These are phyloP conservation scores for Mesitornis unicolor DNA, from an alignment of 2,113 vertebrate genomes.

Conservation along the genomic window DNA sequence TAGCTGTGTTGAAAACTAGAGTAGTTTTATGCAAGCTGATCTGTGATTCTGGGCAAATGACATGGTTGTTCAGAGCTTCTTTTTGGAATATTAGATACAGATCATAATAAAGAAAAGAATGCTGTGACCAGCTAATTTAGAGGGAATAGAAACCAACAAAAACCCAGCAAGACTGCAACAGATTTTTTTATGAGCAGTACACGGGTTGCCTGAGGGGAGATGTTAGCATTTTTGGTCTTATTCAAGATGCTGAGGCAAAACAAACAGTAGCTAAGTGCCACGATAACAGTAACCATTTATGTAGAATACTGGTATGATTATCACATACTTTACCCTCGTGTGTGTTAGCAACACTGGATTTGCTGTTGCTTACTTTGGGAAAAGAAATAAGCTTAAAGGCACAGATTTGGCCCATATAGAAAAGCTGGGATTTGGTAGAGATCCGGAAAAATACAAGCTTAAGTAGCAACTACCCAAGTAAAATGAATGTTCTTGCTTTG, in stretches of 20 bases:
- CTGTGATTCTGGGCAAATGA: background rate
- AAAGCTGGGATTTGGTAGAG: background rate
- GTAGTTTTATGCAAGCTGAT: background rate
- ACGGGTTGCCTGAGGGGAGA: background rate
- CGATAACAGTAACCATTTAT: background rate
- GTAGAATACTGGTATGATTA: background rate
- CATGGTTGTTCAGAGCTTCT: background rate
- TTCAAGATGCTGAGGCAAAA: background rate
- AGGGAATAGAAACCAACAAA: background rate
- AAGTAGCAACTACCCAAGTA: background rate
- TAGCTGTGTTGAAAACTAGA: background rate
- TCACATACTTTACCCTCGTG: rapidly evolving
- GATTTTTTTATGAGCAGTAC: background rate
- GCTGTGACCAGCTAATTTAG: background rate
- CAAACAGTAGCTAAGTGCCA: background rate
- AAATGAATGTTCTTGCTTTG: background rate
- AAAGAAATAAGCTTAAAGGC: background rate
- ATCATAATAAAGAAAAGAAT: background rate
- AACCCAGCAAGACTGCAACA: background rate
- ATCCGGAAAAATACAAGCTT: rapidly evolving
- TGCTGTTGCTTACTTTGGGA: background rate
- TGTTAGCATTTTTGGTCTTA: background rate
- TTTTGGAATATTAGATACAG: background rate
- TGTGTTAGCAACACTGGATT: background rate
- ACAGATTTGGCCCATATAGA: background rate